These are phyloP conservation scores for Poecilobothrus nobilitatus DNA, from an alignment of 2,888 invertebrate genomes.

Conservation along the genomic window DNA sequence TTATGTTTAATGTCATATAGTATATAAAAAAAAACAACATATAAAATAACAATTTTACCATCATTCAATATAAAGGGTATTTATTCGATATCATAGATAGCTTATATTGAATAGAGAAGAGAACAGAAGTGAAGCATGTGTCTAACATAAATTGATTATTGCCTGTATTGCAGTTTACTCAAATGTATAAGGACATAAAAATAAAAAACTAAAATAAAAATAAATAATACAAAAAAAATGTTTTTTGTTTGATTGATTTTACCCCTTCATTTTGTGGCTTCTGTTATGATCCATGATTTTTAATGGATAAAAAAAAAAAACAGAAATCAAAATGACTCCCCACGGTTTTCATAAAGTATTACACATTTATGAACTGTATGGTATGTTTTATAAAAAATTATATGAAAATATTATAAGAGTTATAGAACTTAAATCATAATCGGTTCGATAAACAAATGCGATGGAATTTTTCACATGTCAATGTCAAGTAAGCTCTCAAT, in stretches of 20 bases:
- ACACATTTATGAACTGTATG: background rate
- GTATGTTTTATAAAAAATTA: background rate
- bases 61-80: no score
- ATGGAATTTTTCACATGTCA: constrained; percentile 10
- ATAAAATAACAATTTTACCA: no score
- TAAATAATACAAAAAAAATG: background rate
- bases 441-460: background rate
- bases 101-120: no score
- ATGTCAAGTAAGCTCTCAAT: constrained; percentile 9
- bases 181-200: background rate
- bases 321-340: background rate
- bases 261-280: background rate
- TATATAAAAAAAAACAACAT: no score
- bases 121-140: no score
- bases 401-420: background rate
- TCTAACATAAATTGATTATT: no score
- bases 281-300: background rate
- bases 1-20: no score
- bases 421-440: background rate
- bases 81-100: no score
- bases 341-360: background rate
- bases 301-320: background rate
- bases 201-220: background rate
- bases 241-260: background rate
- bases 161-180: no score